Percentiles rank a stretch among this genome's conserved stretches.
Evolutionary conservation across 1,140 invertebrate genomes (phyloP).

Genomic region (Mercenaria mercenaria): DNA sequence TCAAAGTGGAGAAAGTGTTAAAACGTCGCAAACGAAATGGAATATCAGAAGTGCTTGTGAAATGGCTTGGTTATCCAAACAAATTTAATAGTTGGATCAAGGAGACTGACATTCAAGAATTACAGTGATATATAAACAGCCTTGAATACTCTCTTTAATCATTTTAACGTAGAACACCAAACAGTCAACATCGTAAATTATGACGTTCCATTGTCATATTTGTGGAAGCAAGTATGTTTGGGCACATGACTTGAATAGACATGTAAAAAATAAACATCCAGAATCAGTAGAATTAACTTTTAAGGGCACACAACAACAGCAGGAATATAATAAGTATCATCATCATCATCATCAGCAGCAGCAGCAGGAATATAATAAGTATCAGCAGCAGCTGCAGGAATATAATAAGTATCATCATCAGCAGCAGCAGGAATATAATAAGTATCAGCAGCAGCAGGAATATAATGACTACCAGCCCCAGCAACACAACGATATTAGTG

Average conservation of each 20-base stretch:
- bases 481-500: too few relatives aligned
- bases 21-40: not conserved
- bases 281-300: not conserved
- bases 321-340: not conserved
- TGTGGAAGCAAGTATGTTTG: not conserved
- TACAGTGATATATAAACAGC: not conserved
- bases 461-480: too few relatives aligned
- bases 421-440: not conserved
- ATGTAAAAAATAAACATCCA: not conserved
- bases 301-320: not conserved
- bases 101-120: not conserved
- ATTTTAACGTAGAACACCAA: not conserved
- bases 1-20: constrained; percentile 19
- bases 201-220: not conserved
- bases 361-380: not conserved
- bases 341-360: too few relatives aligned
- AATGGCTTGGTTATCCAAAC: not conserved
- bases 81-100: not conserved
- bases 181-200: not conserved
- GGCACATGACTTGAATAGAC: not conserved
- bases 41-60: not conserved
- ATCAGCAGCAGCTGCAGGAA: not conserved
- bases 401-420: not conserved
- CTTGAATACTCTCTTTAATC: not conserved
- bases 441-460: not conserved